phyloP scores from a whole-genome alignment of 2,888 invertebrate species.

The Uloborus plumipes region DNA sequence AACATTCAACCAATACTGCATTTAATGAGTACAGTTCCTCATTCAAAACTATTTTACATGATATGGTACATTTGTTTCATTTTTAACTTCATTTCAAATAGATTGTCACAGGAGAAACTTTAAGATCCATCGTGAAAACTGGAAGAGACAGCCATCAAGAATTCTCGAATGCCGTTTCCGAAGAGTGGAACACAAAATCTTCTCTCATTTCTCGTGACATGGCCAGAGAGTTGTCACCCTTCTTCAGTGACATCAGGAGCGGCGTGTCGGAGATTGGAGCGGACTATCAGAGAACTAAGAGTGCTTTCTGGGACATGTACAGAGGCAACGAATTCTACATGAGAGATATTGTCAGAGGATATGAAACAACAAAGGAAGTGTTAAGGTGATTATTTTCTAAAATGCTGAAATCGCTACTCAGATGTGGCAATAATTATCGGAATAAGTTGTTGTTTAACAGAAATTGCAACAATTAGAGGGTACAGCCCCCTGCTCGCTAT shows the following conservation, averaged over 20 bases:
- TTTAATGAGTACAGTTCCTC: too few species aligned
- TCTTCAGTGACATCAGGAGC: slow-evolving; percentile 23
- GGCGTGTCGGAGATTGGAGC: slow-evolving; percentile 28
- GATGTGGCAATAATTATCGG: too few species aligned
- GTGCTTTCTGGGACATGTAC: slow-evolving; percentile 51
- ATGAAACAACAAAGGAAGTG: slow-evolving; percentile 7
- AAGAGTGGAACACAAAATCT: slow-evolving; percentile 17
- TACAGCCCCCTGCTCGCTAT: too few species aligned
- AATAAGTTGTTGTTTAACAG: too few species aligned
- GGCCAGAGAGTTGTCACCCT: slow-evolving; percentile 25
- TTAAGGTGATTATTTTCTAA: slow-evolving; percentile 16
- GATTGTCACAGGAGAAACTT: slow-evolving; percentile 43
- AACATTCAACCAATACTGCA: too few species aligned
- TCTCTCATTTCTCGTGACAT: slow-evolving; percentile 14
- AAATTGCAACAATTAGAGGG: too few species aligned
- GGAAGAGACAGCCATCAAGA: neutral
- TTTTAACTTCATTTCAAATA: slow-evolving; percentile 1
- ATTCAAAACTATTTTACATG: too few species aligned
- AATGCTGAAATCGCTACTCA: too few species aligned
- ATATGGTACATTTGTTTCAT: neutral
- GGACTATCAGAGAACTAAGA: slow-evolving; percentile 15
- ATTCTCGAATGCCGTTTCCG: neutral
- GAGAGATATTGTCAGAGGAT: slow-evolving; percentile 24
- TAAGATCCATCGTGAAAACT: slow-evolving; percentile 8
- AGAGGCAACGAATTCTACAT: slow-evolving; percentile 58